Evolutionary conservation across 2,888 invertebrate species (phyloP), one percentile per base, ranked within the genome.

Genomic region (Aquatica leii): DNA sequence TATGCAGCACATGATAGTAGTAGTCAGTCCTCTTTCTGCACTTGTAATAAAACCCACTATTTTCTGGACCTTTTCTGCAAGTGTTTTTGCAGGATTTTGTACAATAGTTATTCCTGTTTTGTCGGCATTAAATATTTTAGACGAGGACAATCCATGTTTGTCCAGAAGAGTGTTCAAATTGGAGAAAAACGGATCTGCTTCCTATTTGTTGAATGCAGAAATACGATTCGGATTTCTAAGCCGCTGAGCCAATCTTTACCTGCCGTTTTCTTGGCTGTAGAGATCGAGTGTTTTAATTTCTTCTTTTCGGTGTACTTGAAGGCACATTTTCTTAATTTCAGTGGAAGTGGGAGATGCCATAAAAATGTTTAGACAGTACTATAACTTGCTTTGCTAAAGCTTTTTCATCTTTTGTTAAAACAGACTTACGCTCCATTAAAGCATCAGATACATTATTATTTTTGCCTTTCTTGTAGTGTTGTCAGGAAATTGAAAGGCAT

Each of bases 1-100:
- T 75, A 82, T 78, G 15, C 79, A 74, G 73, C 79, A 82, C 52
- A 81, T 48, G n/a, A 81, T 15, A 1, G 82, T 83, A 1, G 82
- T 77, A 46, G 78, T 75, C 60, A 71, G 70, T 74, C 80, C 81
- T 70, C 78, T 72, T 65, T 81, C 80, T 69, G 78, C 73, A 65
- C 78, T 80, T 34, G 81, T 80, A 1, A 80, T 73, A 0, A 77
- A 76, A 12, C 82, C 81, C 0, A 83, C 78, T 59, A 78, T 75
- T 58, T 77, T 81, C 65, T 78, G 77, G 55, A 78, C 81, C 73
- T 78, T 81, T 48, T 71, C 52, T 41, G 78, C 78, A 35, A 80
- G 58, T 9, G 82, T 74, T 75, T 78, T 37, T 11, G 2, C 6
- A 12, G 37, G 37, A 11, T 37, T 37, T 37, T 37, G 37, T 3